phyloP scores from a whole-genome alignment of 2,113 vertebrate species.

The Suncus etruscus region DNA sequence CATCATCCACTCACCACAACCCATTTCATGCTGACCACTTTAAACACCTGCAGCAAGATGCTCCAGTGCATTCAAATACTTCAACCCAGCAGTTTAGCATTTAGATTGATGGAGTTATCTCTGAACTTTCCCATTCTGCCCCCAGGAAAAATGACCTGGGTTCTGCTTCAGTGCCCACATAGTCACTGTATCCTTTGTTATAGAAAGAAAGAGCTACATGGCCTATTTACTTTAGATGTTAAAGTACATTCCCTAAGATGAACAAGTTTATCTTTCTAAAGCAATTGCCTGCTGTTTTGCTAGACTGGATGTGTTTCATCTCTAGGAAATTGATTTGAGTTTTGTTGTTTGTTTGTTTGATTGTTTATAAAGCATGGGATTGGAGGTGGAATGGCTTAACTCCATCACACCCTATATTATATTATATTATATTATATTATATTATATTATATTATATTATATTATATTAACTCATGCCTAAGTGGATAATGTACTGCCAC shows the following conservation, averaged over 20 bases:
- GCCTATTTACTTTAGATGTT: constrained; percentile 60
- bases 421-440: no score
- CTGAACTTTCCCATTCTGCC: constrained; percentile 53
- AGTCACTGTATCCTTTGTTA: constrained; percentile 36
- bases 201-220: neutral
- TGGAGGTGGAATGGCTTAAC: constrained; percentile 30
- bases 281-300: constrained; percentile 62
- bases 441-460: no score
- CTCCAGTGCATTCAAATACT: neutral
- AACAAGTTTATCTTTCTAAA: constrained; percentile 60
- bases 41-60: neutral
- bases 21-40: neutral
- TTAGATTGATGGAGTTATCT: constrained; percentile 62
- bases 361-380: neutral
- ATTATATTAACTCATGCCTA: constrained; percentile 6
- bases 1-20: neutral
- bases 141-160: neutral
- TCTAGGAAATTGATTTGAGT: constrained; percentile 54
- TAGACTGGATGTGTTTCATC: constrained; percentile 57
- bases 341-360: neutral
- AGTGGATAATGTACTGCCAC: neutral
- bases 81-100: constrained; percentile 44
- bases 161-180: neutral
- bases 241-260: constrained; percentile 40
- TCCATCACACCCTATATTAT: neutral